Conservation (phyloP, 2,888 invertebrate genomes). For the Idaea aversata region DNA sequence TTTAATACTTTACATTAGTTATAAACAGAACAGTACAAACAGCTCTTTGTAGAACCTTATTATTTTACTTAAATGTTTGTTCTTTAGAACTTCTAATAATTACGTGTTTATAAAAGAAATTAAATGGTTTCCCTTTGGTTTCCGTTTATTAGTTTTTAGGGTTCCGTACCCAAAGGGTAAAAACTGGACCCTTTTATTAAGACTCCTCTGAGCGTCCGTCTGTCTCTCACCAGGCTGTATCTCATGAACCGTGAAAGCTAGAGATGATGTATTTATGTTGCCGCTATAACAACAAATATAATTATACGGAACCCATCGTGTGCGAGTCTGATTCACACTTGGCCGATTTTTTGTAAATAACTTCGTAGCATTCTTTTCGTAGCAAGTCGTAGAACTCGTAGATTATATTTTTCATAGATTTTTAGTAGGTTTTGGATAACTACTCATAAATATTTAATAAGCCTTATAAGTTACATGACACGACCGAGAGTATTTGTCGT, state of each 20-base stretch:
- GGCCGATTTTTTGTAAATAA: background rate
- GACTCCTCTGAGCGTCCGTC: too few species aligned
- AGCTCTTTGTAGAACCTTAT: background rate
- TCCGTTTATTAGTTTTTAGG: too few species aligned
- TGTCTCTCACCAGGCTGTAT: too few species aligned
- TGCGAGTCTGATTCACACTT: background rate
- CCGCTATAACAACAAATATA: too few species aligned
- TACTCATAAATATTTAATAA: background rate
- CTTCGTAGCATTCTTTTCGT: background rate
- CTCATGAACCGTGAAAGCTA: too few species aligned
- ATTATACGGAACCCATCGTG: too few species aligned
- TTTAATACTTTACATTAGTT: background rate
- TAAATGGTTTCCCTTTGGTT: too few species aligned
- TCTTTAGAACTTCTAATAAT: conserved; percentile 5
- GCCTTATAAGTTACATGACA: too few species aligned
- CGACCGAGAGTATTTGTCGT: too few species aligned
- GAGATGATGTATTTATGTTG: too few species aligned
- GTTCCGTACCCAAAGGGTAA: too few species aligned
- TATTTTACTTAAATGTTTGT: background rate
- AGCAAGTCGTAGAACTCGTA: background rate
- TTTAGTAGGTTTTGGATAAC: background rate
- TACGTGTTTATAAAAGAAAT: background rate
- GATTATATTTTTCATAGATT: background rate
- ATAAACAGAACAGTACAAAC: background rate
- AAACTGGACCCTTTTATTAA: too few species aligned